Evolutionary conservation across 2,888 invertebrate genomes (phyloP).

Genomic region (Drosophila macrospina): DNA sequence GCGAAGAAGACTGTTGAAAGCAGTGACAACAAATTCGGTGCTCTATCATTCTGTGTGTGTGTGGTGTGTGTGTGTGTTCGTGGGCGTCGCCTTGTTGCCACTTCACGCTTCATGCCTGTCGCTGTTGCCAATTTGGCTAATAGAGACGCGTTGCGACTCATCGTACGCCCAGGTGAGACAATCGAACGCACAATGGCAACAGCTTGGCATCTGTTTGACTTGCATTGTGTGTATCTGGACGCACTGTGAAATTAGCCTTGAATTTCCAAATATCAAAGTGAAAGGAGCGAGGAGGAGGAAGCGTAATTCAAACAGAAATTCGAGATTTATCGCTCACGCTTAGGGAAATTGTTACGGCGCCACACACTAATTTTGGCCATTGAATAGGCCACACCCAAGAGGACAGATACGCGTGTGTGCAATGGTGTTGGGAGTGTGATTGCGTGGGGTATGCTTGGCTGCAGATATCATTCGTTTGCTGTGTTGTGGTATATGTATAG

Average conservation of each 20-base stretch:
- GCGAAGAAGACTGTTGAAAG: background rate
- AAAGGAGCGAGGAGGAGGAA: slow-evolving; percentile 5
- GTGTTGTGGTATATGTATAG: too few relatives aligned
- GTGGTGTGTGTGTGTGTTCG: too few relatives aligned
- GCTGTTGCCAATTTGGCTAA: slow-evolving; percentile 66
- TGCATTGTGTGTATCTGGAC: slow-evolving; percentile 42
- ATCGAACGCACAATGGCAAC: slow-evolving; percentile 8
- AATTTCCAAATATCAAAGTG: slow-evolving; percentile 53
- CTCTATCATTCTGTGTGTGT: slow-evolving; percentile 41
- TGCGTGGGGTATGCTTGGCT: background rate
- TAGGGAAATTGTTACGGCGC: slow-evolving; percentile 26
- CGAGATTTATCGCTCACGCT: slow-evolving; percentile 67
- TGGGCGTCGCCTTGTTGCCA: slow-evolving; percentile 43
- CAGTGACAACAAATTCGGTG: slow-evolving; percentile 16
- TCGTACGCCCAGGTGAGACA: background rate
- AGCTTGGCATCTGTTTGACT: slow-evolving; percentile 52
- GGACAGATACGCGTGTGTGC: slow-evolving; percentile 18
- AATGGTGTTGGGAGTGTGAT: slow-evolving; percentile 1
- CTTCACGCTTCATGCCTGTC: slow-evolving; percentile 50
- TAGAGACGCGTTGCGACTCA: slow-evolving; percentile 30
- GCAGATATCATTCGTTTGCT: too few relatives aligned
- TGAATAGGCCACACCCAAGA: slow-evolving; percentile 56
- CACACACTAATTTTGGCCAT: slow-evolving; percentile 2
- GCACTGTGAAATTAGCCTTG: slow-evolving; percentile 69
- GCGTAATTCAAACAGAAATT: slow-evolving; percentile 55